These are phyloP conservation scores for Drosophila cardini DNA, from an alignment of 1,140 invertebrate genomes.

Conservation along the genomic window DNA sequence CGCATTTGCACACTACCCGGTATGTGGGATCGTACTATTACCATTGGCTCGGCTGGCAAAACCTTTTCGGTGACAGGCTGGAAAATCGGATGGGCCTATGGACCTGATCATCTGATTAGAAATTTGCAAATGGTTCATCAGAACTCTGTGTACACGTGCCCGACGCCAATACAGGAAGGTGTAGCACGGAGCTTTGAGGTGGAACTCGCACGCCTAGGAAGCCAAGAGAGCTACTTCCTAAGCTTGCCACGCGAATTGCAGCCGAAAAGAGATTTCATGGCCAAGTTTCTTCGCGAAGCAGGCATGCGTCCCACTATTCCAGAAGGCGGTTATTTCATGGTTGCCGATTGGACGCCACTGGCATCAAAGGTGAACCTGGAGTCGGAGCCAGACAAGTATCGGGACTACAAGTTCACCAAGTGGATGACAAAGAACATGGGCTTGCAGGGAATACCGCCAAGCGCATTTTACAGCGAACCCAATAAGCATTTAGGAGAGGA, in stretches of 20 bases:
- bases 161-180: conserved; percentile 96
- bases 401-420: conserved; percentile 97
- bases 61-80: conserved; percentile 99
- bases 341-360: conserved; percentile 95
- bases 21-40: conserved; percentile 99
- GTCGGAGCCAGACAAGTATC: conserved; percentile 89
- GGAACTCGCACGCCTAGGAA: conserved; percentile 90
- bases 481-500: conserved; percentile 95
- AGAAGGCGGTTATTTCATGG: conserved; percentile 98
- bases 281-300: conserved; percentile 90
- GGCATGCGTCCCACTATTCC: conserved; percentile 97
- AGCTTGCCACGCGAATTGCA: conserved; percentile 91
- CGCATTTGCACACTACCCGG: conserved; percentile 96
- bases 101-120: conserved; percentile 91
- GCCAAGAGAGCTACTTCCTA: conserved; percentile 94
- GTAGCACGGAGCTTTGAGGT: conserved; percentile 95
- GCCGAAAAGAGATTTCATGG: conserved; percentile 94
- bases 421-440: conserved; percentile 98
- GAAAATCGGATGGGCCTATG: conserved; percentile 99
- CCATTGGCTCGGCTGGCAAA: conserved; percentile 98
- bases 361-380: conserved; percentile 88
- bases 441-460: conserved; percentile 96
- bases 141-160: conserved; percentile 96
- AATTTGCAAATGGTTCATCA: conserved; percentile 96
- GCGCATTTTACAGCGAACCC: conserved; percentile 94